phyloP scores from a whole-genome alignment of 2,888 invertebrate genomes.

The Chloroclysta siterata region DNA sequence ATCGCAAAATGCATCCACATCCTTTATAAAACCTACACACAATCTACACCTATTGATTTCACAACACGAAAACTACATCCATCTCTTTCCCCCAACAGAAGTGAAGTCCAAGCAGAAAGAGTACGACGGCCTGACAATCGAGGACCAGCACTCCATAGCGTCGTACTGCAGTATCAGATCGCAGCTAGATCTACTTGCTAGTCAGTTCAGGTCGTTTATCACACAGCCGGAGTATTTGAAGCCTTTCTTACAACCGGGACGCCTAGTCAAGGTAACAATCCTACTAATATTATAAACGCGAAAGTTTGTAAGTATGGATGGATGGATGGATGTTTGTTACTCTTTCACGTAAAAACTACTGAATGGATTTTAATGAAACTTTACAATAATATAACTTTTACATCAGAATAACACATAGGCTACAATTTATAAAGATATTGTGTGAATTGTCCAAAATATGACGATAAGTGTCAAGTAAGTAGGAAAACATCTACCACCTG shows the following conservation, averaged over 20 bases:
- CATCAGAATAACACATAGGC: too few species aligned
- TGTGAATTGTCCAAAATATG: too few species aligned
- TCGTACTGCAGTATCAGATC: constrained; percentile 94
- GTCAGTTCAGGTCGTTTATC: constrained; percentile 91
- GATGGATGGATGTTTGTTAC: too few species aligned
- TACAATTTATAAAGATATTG: too few species aligned
- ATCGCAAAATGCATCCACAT: too few species aligned
- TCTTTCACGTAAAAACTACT: too few species aligned
- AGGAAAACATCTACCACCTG: too few species aligned
- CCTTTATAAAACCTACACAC: too few species aligned
- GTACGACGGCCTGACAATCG: constrained; percentile 87
- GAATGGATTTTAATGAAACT: too few species aligned
- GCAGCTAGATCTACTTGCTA: constrained; percentile 90
- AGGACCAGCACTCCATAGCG: constrained; percentile 90
- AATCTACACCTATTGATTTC: neutral
- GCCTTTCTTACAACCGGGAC: constrained; percentile 97
- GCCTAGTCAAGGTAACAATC: constrained; percentile 91
- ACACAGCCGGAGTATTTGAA: constrained; percentile 94
- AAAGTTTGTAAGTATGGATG: too few species aligned
- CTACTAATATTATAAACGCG: neutral
- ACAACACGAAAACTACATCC: neutral
- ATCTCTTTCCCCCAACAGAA: constrained; percentile 73
- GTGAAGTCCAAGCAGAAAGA: constrained; percentile 87
- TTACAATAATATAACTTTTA: too few species aligned
- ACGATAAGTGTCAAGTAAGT: too few species aligned